Conservation (phyloP, 64 coral and sea anemone genomes). For the Montipora sp. region DNA sequence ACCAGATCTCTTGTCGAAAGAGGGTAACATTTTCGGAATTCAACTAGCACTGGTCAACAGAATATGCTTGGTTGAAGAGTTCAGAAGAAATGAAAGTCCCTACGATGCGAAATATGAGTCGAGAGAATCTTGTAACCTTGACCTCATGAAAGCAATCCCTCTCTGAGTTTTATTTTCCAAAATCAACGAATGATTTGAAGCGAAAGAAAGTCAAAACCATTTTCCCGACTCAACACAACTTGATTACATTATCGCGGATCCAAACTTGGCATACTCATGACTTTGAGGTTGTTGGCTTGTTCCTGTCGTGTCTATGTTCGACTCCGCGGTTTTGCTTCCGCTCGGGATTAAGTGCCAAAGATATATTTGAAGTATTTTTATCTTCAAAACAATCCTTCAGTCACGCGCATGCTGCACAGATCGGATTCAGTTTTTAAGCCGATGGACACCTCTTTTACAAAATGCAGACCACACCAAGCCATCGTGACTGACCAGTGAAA, state of each 20-base stretch:
- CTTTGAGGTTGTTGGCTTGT: background rate
- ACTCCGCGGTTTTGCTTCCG: background rate
- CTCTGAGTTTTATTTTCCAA: background rate
- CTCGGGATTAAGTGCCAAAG: background rate
- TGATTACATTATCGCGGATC: background rate
- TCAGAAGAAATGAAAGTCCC: background rate
- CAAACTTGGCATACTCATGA: background rate
- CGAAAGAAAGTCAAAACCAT: background rate
- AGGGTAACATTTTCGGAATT: background rate
- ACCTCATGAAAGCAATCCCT: conserved; percentile 4
- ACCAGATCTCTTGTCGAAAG: conserved; percentile 23
- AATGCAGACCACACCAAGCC: too few relatives aligned
- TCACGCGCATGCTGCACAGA: background rate
- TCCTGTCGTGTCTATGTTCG: background rate
- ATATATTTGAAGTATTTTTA: background rate
- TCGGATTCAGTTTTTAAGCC: too few relatives aligned
- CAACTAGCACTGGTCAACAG: background rate
- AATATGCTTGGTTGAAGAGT: background rate
- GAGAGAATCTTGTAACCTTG: conserved; percentile 4
- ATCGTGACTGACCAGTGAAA: too few relatives aligned
- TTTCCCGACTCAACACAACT: background rate
- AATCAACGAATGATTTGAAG: background rate
- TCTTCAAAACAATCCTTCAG: background rate
- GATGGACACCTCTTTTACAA: too few relatives aligned
- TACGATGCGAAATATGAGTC: conserved; percentile 27